Base-by-base conservation (phyloP, 2,113 vertebrate species). In the Siniperca chuatsi region DNA sequence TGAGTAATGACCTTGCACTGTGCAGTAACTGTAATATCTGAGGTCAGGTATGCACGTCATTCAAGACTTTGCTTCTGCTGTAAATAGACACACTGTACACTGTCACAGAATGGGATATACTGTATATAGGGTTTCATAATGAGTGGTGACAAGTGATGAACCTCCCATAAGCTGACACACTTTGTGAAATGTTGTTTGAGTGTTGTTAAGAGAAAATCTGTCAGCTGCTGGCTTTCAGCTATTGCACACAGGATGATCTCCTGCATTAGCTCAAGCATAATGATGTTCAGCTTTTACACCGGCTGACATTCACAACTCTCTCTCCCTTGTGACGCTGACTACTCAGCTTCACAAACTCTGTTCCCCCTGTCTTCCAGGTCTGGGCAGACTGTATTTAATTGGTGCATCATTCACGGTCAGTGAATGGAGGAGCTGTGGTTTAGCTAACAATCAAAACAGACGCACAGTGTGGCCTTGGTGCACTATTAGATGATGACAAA, bases 381-480 rank as follows among this genome's bases (percentile, higher is more conserved):
- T 13, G 8, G 11, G 8, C 61, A 66, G 46, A 42, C 33, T 18
- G 44, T n/a, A 8, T 85, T 75, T 80, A 35, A 76, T 81, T 58
- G 42, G 16, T 58, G 64, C 65, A 48, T 85, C 55, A 71, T 42
- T 78, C 60, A 78, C 66, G 18, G n/a, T 60, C 44, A 21, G 23
- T 52, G 80, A 61, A 69, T 48, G 44, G 21, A 58, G 70, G 52
- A 58, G 58, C 52, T 23, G 29, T 35, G 9, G 16, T 44, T 61
- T 16, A 58, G 20, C 29, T 33, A 44, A 70, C 64, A 76, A 33
- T 82, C 46, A 62, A 69, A 42, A 64, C 15, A 42, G 48, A 25
- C 13, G 37, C 7, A 66, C 37, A 75, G 4, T 23, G 12, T 52
- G 50, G 58, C 57, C 25, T 80, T 48, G 58, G 21, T 48, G 57